These are phyloP conservation scores for Caenorhabditis remanei DNA, from an alignment of 1,140 invertebrate genomes.

Conservation along the genomic window DNA sequence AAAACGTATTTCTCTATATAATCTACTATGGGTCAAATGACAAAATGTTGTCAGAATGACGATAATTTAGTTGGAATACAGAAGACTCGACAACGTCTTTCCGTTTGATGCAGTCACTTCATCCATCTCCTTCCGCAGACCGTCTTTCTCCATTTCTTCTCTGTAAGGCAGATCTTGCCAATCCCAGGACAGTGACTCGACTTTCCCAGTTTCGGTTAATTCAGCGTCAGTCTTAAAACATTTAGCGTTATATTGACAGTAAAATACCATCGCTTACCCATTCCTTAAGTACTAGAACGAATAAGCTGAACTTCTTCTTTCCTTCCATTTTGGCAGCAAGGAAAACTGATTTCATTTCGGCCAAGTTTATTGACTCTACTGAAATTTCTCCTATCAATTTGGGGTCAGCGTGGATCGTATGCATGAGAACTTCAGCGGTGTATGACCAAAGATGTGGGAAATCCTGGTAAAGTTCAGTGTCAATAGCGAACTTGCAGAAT, in stretches of 20 bases:
- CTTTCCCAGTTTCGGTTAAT: neutral
- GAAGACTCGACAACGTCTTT: neutral
- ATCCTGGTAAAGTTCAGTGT: constrained; percentile 3
- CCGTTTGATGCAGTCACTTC: neutral
- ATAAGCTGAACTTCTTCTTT: neutral
- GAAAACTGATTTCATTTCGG: neutral
- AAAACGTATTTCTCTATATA: constrained; percentile 38
- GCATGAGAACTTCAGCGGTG: constrained; percentile 13
- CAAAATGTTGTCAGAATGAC: neutral
- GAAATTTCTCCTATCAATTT: neutral
- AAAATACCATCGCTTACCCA: neutral
- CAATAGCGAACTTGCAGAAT: constrained; percentile 14
- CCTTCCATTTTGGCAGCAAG: neutral
- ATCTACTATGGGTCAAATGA: neutral
- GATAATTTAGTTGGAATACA: neutral
- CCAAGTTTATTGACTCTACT: neutral
- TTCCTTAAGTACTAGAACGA: constrained; percentile 6
- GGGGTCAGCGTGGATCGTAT: neutral
- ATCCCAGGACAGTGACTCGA: neutral
- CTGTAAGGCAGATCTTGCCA: neutral
- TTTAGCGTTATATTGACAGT: neutral
- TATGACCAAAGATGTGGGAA: neutral
- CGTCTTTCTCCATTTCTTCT: neutral
- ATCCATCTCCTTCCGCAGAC: neutral
- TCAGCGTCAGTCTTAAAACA: constrained; percentile 6